Evolutionary conservation across 2,797 vertebrate genomes (phyloP), one percentile per base, ranked within the genome.

Genomic region (Peromyscus attwateri): DNA sequence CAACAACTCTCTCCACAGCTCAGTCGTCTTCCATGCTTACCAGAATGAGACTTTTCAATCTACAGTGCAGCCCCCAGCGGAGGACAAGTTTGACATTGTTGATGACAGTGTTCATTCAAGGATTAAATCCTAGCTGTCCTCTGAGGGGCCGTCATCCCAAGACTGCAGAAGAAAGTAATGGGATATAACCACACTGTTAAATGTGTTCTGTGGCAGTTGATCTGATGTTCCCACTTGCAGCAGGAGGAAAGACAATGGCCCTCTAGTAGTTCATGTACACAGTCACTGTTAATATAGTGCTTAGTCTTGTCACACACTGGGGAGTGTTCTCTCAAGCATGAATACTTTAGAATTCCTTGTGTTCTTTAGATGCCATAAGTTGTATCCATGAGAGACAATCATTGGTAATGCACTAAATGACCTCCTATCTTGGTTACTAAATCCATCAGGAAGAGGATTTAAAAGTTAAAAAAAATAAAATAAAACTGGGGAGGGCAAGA

Each of bases 1-100:
- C 40, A 52, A 71, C 84, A 62, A 70, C 29, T 88, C 89, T 88
- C 79, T 90, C 46, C 77, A 12, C 91, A 98, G 96, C 19, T n/a
- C 91, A 68, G 29, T 92, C 81, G 49, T 66, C 1, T 43, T 52
- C 3, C 92, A 52, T 1, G 6, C 13, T 6, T 3, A n/a, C 80
- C 46, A 4, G 4, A 62, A 60, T 25, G 64, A 60, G 91, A 66
- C 73, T 52, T 89, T 92, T 21, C 77, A 75, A 25, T 62, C 21
- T 19, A 27, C 9, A 4, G 14, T 37, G 10, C 23, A 2, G 14
- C 6, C 29, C 49, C 49, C 34, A 68, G 87, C 57, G 11, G 76
- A 96, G 64, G 97, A 96, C 60, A 87, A 73, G 3, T 0, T 97
- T 76, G 79, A 90, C 80, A 64, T 94, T 55, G 37, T 75, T 3